A percentile compares a stretch with the other conserved stretches of the same genome.
Conservation (phyloP, 2,888 invertebrate genomes). For the Entomobrya multifasciata region DNA sequence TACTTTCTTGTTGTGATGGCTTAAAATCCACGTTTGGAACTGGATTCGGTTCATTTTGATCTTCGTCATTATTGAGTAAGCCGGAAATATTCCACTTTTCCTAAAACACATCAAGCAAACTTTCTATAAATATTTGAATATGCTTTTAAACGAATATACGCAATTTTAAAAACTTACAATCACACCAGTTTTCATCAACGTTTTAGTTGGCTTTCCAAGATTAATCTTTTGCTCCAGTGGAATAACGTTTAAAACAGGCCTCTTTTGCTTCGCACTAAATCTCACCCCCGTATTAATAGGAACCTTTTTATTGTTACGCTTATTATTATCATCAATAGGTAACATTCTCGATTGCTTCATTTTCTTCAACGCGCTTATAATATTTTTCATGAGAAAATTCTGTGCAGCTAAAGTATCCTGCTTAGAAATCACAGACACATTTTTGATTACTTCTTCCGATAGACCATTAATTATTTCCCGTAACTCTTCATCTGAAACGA, state of each 20-base stretch:
- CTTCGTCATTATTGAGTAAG: conserved; percentile 15
- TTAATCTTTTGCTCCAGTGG: neutral
- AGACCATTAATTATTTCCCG: conserved; percentile 54
- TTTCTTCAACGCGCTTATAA: neutral
- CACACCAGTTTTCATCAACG: neutral
- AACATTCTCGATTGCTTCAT: conserved; percentile 38
- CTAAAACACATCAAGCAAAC: neutral
- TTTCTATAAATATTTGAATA: neutral
- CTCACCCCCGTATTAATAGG: conserved; percentile 38
- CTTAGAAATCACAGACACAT: conserved; percentile 42
- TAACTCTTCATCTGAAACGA: conserved; percentile 55
- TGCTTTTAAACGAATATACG: too few relatives aligned
- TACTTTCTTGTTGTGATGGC: too few relatives aligned
- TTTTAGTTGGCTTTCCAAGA: neutral
- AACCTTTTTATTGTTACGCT: neutral
- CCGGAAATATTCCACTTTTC: conserved; percentile 28
- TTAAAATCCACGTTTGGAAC: too few relatives aligned
- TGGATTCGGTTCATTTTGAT: neutral
- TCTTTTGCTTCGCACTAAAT: conserved; percentile 36
- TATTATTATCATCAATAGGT: too few relatives aligned
- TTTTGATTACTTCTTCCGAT: conserved; percentile 52
- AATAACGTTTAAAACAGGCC: conserved; percentile 41
- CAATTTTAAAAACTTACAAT: conserved; percentile 11
- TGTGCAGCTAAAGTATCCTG: conserved; percentile 56
- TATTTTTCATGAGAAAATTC: conserved; percentile 47